phyloP scores from a whole-genome alignment of 2,113 vertebrate genomes.

The Bufo bufo region DNA sequence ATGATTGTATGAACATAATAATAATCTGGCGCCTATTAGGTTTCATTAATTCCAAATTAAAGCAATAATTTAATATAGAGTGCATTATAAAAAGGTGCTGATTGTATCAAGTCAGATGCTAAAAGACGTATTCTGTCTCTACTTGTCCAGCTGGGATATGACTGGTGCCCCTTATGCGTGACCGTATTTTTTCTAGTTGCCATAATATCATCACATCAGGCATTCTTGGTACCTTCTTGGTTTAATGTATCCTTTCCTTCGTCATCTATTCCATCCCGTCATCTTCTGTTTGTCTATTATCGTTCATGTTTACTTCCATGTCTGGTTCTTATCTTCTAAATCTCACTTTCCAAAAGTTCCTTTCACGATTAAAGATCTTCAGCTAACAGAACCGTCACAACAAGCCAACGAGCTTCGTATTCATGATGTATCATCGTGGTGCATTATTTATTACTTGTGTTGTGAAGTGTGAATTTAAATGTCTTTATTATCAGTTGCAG shows the following conservation, averaged over 20 bases:
- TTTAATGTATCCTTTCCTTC: neutral
- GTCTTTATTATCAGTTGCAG: slow-evolving; percentile 9
- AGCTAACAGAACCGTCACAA: neutral
- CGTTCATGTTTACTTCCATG: neutral
- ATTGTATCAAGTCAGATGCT: too few species aligned
- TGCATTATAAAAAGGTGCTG: too few species aligned
- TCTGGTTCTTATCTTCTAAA: neutral
- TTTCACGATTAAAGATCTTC: neutral
- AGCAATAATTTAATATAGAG: too few species aligned
- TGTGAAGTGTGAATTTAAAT: slow-evolving; percentile 1
- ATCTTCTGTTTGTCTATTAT: slow-evolving; percentile 11
- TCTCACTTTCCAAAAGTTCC: neutral
- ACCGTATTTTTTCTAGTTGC: neutral
- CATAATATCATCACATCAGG: neutral
- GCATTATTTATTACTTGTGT: slow-evolving; percentile 6
- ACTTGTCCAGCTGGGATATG: neutral
- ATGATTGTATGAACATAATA: too few species aligned
- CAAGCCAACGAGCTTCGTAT: neutral
- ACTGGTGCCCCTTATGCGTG: neutral
- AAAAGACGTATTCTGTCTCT: too few species aligned
- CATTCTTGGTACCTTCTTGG: neutral
- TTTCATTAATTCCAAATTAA: too few species aligned
- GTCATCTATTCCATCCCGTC: neutral
- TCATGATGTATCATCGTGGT: neutral
- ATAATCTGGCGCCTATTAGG: too few species aligned